Evolutionary conservation across 2,888 invertebrate genomes (phyloP).

Genomic region (Tryphoninae sp.): DNA sequence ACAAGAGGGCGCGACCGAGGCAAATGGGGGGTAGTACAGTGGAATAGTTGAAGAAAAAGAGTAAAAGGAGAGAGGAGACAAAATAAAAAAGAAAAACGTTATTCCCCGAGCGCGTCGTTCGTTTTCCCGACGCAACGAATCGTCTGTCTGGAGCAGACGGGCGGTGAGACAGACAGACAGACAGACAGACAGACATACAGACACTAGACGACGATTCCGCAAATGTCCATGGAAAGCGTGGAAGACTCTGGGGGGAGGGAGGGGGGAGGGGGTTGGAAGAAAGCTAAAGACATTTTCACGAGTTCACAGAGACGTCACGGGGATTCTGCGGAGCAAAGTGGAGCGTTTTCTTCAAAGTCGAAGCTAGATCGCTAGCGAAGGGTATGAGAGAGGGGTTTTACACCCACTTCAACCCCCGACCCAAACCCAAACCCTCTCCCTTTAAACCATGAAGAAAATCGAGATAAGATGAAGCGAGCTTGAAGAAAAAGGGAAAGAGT

Average conservation of each 20-base stretch:
- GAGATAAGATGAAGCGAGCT: slow-evolving; percentile 28
- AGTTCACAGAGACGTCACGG: slow-evolving; percentile 41
- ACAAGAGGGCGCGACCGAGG: background rate
- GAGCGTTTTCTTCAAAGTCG: slow-evolving; percentile 52
- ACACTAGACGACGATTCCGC: slow-evolving; percentile 38
- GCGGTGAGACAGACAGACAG: slow-evolving; percentile 27
- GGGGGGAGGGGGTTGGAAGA: slow-evolving; percentile 7
- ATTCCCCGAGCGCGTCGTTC: slow-evolving; percentile 9
- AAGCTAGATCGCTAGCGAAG: slow-evolving; percentile 35
- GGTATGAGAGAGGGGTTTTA: background rate
- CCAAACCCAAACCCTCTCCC: background rate
- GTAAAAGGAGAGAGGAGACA: background rate
- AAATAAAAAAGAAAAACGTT: slow-evolving; percentile 1
- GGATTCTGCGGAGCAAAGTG: slow-evolving; percentile 14
- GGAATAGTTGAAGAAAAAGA: background rate
- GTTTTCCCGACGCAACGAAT: slow-evolving; percentile 10
- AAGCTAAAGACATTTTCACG: slow-evolving; percentile 36
- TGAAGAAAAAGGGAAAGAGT: slow-evolving; percentile 31
- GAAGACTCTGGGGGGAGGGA: slow-evolving; percentile 26
- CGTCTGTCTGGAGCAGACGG: slow-evolving; percentile 35
- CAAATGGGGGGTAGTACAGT: background rate
- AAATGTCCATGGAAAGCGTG: slow-evolving; percentile 33
- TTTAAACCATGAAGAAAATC: slow-evolving; percentile 44
- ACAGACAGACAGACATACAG: slow-evolving; percentile 40
- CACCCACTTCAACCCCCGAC: background rate